Evolutionary conservation across 2,888 invertebrate species (phyloP).

Genomic region (Ormyrus labotus): DNA sequence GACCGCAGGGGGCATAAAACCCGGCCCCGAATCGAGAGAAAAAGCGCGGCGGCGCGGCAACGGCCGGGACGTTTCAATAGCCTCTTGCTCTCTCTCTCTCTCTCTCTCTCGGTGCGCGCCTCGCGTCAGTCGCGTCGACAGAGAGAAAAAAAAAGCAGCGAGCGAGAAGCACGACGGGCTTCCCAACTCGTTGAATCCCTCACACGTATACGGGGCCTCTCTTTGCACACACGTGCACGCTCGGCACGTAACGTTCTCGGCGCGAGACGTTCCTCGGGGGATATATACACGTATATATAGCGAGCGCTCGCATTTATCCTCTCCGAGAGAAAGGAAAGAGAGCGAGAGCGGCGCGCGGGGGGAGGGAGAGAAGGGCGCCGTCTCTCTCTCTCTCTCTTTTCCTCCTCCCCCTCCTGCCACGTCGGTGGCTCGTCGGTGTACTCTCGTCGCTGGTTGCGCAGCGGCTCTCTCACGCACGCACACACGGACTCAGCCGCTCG

Average conservation of each 20-base stretch:
- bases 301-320: constrained; percentile 37
- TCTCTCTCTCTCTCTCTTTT: constrained; percentile 33
- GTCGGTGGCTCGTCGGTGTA: not conserved
- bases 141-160: not conserved
- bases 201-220: not conserved
- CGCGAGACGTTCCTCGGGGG: constrained; percentile 27
- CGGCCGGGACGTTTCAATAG: constrained; percentile 32
- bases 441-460: constrained; percentile 42
- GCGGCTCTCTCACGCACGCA: not conserved
- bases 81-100: not conserved
- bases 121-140: not conserved
- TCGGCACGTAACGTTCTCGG: not conserved
- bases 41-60: not conserved
- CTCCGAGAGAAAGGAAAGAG: constrained; percentile 56
- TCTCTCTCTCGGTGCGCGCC: too few species aligned
- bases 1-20: too few species aligned
- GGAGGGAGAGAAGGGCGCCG: constrained; percentile 26
- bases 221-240: not conserved
- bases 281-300: not conserved
- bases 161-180: not conserved
- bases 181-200: constrained; percentile 20
- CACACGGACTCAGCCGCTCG: not conserved
- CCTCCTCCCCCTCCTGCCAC: constrained; percentile 28
- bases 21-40: not conserved
- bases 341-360: not conserved